Percentiles rank a stretch among this genome's conserved stretches.
These are phyloP conservation scores for Acanthis flammea DNA, from an alignment of 2,797 vertebrate species.

Conservation along the genomic window DNA sequence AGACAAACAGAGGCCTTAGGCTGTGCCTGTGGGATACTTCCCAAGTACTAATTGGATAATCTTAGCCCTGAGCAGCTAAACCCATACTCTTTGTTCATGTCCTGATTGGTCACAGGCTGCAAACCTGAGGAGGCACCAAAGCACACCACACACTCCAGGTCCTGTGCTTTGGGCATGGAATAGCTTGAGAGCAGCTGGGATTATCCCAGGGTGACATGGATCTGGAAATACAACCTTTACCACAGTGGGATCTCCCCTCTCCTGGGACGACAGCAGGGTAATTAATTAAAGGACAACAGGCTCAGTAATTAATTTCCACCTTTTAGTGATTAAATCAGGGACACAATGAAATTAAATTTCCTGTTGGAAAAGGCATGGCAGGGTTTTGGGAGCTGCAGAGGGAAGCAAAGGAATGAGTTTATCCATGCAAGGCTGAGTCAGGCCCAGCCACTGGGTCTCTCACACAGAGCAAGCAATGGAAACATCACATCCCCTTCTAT, in stretches of 20 bases:
- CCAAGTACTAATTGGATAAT: neutral
- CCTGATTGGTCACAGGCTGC: neutral
- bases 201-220: neutral
- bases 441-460: neutral
- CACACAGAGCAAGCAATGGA: neutral
- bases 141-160: neutral
- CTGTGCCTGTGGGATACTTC: neutral
- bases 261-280: neutral
- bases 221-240: neutral
- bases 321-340: neutral
- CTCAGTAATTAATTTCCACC: neutral
- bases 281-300: neutral
- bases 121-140: neutral
- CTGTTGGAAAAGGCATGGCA: accelerated
- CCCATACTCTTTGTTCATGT: neutral
- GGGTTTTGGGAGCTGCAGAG: neutral
- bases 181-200: neutral
- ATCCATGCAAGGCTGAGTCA: neutral
- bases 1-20: neutral
- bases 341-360: neutral
- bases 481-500: neutral
- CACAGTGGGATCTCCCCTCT: neutral
- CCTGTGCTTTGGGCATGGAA: neutral
- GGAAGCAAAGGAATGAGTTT: neutral
- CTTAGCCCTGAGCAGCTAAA: neutral